A percentile compares a stretch with the other conserved stretches of the same genome.
Evolutionary conservation across 2,797 vertebrate species (phyloP).

Genomic region (Myripristis jacobus): DNA sequence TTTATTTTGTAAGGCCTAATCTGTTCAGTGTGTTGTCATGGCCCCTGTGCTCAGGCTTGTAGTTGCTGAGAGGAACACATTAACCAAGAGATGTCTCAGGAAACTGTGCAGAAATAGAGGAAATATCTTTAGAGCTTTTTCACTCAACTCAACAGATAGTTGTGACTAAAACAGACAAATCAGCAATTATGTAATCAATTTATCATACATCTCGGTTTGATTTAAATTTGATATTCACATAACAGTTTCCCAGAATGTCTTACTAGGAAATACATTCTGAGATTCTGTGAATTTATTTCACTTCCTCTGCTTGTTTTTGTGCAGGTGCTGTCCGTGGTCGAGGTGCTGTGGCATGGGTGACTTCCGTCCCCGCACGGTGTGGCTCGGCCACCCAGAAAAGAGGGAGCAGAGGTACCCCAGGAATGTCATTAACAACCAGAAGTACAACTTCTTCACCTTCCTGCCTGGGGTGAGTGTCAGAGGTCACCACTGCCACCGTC

Average conservation of each 20-base stretch:
- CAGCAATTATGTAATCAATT: background rate
- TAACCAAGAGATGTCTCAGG: slow-evolving; percentile 45
- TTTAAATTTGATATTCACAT: background rate
- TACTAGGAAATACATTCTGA: background rate
- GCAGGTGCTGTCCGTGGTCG: slow-evolving; percentile 94
- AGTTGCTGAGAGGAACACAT: slow-evolving; percentile 38
- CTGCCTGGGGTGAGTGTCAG: slow-evolving; percentile 90
- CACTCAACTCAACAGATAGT: background rate
- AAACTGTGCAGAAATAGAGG: slow-evolving; percentile 28
- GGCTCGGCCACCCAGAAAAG: slow-evolving; percentile 98
- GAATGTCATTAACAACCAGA: slow-evolving; percentile 99
- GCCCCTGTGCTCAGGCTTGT: slow-evolving; percentile 10
- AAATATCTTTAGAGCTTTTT: background rate
- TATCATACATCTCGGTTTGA: background rate
- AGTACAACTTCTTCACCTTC: slow-evolving; percentile 99
- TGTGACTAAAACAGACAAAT: background rate
- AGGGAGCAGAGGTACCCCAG: slow-evolving; percentile 96
- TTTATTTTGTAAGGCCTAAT: slow-evolving; percentile 45
- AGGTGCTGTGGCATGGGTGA: slow-evolving; percentile 95
- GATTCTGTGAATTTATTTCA: background rate
- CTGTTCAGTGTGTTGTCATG: slow-evolving; percentile 14
- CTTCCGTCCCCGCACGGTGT: slow-evolving; percentile 93
- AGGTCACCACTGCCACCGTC: slow-evolving; percentile 44
- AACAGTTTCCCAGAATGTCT: background rate
- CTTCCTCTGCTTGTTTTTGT: background rate